Base-by-base conservation (phyloP, 2,113 vertebrate species). In the Cyprinus carpio region DNA sequence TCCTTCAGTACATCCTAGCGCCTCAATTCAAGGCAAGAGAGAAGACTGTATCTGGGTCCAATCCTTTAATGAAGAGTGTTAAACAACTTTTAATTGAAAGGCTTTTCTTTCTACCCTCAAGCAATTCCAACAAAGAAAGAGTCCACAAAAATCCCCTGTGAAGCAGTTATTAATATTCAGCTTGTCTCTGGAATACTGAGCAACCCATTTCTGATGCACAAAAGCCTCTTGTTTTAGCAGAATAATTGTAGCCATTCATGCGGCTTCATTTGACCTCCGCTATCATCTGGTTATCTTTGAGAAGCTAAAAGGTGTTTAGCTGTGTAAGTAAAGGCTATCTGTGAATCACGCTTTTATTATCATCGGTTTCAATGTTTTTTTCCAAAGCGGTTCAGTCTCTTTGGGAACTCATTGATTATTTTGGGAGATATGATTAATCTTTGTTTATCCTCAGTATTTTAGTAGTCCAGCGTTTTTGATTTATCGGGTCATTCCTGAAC, bases 31-130 rank as follows among this genome's bases (percentile, higher is more conserved):
- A 69, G 18, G 62, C 43, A 65, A 34, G 16, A 72, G 31, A 69
- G 40, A 23, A 69, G 10, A 81, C 40, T 40, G 49, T 56, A n/a
- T 58, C 76, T 37, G 65, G 46, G 4, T 54, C 81, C 81, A 82
- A 40, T 71, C 60, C 76, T 84, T 87, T 88, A 69, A 80, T 88
- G 51, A 87, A 87, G 82, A 84, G 71, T 82, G 84, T 89, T 91
- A 90, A 92, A 87, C 87, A 89, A 90, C 91, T 91, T 89, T 91
- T 90, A 90, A 91, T 92, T 91, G 90, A 90, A 91, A 92, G 90
- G 87, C 84, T 89, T 88, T 74, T 89, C 84, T 82, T 71, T 87
- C 67, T 90, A 84, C 90, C 91, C 90, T 92, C 75, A 69, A 89
- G 90, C 88, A 83, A 85, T 76, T 90, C 72, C 62, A 77, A 87